Evolutionary conservation across 2,797 vertebrate genomes (phyloP), one percentile per base, ranked within the genome.

Genomic region (Tinamus major): DNA sequence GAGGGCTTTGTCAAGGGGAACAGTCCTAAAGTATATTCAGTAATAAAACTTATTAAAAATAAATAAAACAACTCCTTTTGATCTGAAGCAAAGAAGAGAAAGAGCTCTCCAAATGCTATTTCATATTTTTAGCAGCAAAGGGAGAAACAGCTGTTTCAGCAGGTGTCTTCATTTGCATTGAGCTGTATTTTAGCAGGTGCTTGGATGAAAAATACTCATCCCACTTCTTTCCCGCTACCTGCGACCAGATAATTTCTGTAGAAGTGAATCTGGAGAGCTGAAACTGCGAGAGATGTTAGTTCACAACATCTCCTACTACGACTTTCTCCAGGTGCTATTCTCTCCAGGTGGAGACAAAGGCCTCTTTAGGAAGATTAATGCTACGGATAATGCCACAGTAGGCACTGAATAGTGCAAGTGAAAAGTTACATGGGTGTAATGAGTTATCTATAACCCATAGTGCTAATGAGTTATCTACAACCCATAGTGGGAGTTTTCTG

Each of bases 141-240:
- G 17, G 62, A 77, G 74, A 82, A 67, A 71, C 80, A 95, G 85
- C 76, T 96, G 77, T 86, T 93, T 81, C 23, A 68, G 69, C 89
- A 91, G 49, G 58, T 51, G 70, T 83, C 41, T 85, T 69, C 80
- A 41, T 53, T 76, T 86, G 59, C 42, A 55, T 56, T 44, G 23
- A 33, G 8, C 27, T 65, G 49, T 9, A 65, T 53, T 71, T 82
- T 88, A 85, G 89, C 64, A 94, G 61, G 37, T 80, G 37, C 76
- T 61, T 72, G 51, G 7, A 15, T 79, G 76, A 48, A 49, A 14
- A 75, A 51, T 31, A 55, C 14, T 65, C 41, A 49, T 68, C 67
- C 49, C 39, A 63, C 6, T 16, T 48, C 58, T 83, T 72, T 75
- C 76, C 5, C 20, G 39, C 42, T 90, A 58, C 51, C 85, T 89